Percentiles rank a stretch among this genome's conserved stretches.
Evolutionary conservation across 2,113 vertebrate genomes (phyloP).

Genomic region (Engraulis encrasicolus): DNA sequence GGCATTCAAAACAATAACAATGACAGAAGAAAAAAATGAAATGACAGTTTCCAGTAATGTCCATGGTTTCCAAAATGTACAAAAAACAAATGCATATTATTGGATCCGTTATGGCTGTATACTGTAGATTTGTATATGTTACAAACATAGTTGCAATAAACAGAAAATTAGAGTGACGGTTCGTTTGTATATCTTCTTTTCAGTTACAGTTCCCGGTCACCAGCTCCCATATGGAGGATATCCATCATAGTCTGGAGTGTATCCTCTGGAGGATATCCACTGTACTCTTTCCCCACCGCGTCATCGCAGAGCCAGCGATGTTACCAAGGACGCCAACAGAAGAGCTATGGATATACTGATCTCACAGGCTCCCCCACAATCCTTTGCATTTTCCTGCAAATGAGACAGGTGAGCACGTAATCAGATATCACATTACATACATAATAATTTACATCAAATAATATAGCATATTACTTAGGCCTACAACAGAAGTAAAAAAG

Average conservation of each 20-base stretch:
- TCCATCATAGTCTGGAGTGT: background rate
- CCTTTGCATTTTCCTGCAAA: conserved; percentile 90
- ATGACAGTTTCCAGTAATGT: background rate
- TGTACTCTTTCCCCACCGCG: conserved; percentile 46
- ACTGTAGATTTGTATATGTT: background rate
- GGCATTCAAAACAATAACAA: background rate
- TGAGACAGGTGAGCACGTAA: background rate
- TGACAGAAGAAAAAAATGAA: background rate
- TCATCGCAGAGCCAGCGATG: conserved; percentile 67
- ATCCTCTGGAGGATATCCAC: background rate
- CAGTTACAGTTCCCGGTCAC: background rate
- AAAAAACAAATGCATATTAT: background rate
- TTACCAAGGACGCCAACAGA: conserved; percentile 69
- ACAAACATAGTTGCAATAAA: background rate
- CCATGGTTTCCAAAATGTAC: background rate
- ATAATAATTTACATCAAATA: background rate
- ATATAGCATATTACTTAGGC: too few species aligned
- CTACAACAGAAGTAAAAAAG: background rate
- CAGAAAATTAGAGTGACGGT: background rate
- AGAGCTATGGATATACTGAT: conserved; percentile 61
- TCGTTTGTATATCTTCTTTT: background rate
- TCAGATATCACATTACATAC: background rate
- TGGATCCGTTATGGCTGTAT: background rate
- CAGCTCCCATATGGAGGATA: too few species aligned
- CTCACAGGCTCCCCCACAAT: conserved; percentile 81